Evolutionary conservation across 2,888 invertebrate genomes (phyloP), one percentile per base, ranked within the genome.

Genomic region (Cecidostiba fungosa): DNA sequence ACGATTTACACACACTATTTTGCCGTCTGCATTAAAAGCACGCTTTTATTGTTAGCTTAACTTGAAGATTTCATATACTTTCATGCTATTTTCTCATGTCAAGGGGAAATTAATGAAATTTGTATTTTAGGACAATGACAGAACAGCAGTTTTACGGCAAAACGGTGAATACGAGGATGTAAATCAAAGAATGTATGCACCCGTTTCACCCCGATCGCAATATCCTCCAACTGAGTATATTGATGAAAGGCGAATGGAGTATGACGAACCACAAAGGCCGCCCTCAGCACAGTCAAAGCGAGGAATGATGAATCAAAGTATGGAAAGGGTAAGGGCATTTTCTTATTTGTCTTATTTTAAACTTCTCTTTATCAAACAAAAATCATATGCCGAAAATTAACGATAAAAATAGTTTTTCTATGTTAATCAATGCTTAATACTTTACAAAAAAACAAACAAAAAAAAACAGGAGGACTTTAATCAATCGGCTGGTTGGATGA

Each of bases 151-250:
- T 16, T 86, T 89, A 23, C 88, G 90, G 74, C 89, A 91, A 69
- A 91, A 92, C 77, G 92, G 91, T 47, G 92, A 93, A 69, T 91
- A 90, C 43, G 91, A 91, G 70, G 90, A 91, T 16, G 87, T 90
- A 82, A 88, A 90, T 89, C 82, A 87, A 83, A 89, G 89, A 69
- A 77, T 88, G 73, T 91, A 90, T 76, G 87, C 89, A 62, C 82
- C 90, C 26, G 87, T 89, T 16, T 90, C 92, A 6, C 92, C 92
- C 16, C 90, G 92, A 36, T 88, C 90, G 19, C 90, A 90, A 26
- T 91, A 91, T 85, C 88, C 90, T 39, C 81, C 88, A 16, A 87
- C 87, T 14, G 92, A 92, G 87, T 89, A 90, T 73, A 78, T 85
- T 26, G 92, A 92, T 23, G 92, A 92, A 29, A 90, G 90, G 78